Conservation (phyloP, 2,797 vertebrate genomes). For the Tamandua tetradactyla region DNA sequence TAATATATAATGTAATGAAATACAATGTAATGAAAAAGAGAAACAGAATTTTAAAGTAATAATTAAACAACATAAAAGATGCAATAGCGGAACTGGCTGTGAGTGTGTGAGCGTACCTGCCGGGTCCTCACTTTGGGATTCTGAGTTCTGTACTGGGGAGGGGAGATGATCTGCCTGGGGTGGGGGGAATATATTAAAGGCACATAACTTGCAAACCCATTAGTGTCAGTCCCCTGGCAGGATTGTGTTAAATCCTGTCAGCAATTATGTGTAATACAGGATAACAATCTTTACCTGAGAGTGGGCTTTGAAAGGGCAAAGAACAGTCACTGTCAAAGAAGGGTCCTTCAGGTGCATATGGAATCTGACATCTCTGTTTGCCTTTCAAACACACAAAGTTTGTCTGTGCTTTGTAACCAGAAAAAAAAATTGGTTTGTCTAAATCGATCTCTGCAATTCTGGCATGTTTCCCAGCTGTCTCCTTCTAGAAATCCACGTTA, state of each 20-base stretch:
- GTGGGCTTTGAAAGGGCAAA: conserved; percentile 89
- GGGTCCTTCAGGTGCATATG: conserved; percentile 55
- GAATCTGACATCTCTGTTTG: conserved; percentile 62
- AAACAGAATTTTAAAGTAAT: not conserved
- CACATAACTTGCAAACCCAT: conserved; percentile 85
- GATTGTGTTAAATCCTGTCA: conserved; percentile 91
- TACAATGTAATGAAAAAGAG: not conserved
- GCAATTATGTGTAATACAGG: conserved; percentile 93
- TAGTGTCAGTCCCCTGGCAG: conserved; percentile 87
- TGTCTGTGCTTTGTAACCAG: conserved; percentile 51
- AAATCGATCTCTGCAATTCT: conserved; percentile 44
- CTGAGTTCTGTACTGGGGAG: not conserved
- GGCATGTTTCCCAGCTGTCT: conserved; percentile 41
- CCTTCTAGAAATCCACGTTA: conserved; percentile 26
- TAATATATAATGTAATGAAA: not conserved
- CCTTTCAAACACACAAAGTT: conserved; percentile 67
- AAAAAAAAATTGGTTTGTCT: not conserved
- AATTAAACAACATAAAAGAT: not conserved
- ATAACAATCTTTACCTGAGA: conserved; percentile 92
- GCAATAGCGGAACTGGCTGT: not conserved
- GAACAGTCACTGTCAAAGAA: conserved; percentile 81
- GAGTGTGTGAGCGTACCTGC: too few species aligned
- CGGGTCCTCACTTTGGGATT: not conserved
- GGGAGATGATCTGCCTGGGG: conserved; percentile 51
- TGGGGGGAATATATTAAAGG: conserved; percentile 83